Base-by-base conservation (phyloP, 2,113 vertebrate species). In the Leptodactylus fuscus region DNA sequence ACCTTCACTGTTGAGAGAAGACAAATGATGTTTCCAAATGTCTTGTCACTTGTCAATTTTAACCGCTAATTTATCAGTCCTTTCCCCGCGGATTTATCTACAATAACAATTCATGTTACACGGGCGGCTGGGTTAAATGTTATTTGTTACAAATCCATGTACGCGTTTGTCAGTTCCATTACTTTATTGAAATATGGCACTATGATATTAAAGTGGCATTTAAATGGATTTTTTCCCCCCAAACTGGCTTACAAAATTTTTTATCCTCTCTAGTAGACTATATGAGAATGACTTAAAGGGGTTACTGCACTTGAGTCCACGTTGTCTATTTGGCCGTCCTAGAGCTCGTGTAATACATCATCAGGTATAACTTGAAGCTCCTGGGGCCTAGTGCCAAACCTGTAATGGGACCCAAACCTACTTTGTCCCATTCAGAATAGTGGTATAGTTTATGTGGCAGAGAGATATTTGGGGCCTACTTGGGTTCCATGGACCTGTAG, bases 41-140 rank as follows among this genome's bases (percentile, higher is more conserved):
- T 84, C 71, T 71, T 85, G 83, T 85, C 83, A 85, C 75, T 85
- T 85, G 75, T 85, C 82, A 83, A 75, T 83, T 83, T 83, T 55
- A 83, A 32, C 82, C 36, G 27, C 49, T 80, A 79, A 80, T 79
- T 85, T 80, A 79, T 85, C 62, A 85, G 83, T 53, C 62, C 24
- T 80, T 71, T 55, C 75, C 83, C 75, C 22, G 62, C 48, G 24
- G 83, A 79, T 78, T 85, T 80, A 70, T 58, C 83, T 70, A 41
- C 83, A 55, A 55, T 80, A 78, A 71, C 83, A 55, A 44, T 71
- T 80, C 60, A 34, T 77, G 55, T 77, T 85, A 36, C 71, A 85
- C 41, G 55, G 53, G 55, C 18, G 24, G 74, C 82, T 67, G 46
- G 74, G 82, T 85, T 85, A 79, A 79, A 79, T 70, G 48, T 32